Conservation (phyloP, 1,140 invertebrate species). For the Drosophila baimaii region DNA sequence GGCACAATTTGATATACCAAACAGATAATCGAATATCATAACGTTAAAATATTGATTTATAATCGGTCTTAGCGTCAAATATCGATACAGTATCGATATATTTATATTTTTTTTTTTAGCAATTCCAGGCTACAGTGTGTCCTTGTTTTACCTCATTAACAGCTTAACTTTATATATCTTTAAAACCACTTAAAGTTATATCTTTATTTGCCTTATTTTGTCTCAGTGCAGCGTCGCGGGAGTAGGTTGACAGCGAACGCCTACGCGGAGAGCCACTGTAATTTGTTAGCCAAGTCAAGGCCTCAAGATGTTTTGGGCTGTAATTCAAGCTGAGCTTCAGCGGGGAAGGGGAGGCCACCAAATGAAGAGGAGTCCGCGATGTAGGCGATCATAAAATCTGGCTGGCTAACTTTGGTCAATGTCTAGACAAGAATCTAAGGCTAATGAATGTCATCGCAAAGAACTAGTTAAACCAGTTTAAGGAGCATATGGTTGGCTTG, state of each 20-base stretch:
- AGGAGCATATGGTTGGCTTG: slow-evolving; percentile 21
- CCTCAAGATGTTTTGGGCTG: slow-evolving; percentile 35
- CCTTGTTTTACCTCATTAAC: background rate
- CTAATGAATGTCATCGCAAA: slow-evolving; percentile 46
- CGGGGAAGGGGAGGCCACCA: background rate
- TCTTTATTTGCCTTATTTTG: background rate
- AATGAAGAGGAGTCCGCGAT: slow-evolving; percentile 24
- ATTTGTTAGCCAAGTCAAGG: slow-evolving; percentile 51
- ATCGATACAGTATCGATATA: too few species aligned
- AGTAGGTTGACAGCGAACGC: slow-evolving; percentile 23
- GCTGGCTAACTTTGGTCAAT: slow-evolving; percentile 40
- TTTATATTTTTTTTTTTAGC: too few species aligned
- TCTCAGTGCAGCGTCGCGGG: slow-evolving; percentile 17
- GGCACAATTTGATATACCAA: too few species aligned
- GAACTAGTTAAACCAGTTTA: slow-evolving; percentile 56
- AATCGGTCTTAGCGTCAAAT: too few species aligned
- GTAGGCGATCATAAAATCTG: slow-evolving; percentile 38
- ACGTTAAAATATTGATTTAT: too few species aligned
- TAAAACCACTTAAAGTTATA: background rate
- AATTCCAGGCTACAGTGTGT: too few species aligned
- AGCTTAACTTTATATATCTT: background rate
- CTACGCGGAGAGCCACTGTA: slow-evolving; percentile 34
- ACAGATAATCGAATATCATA: too few species aligned
- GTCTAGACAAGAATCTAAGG: slow-evolving; percentile 50
- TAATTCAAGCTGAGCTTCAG: slow-evolving; percentile 29